Base-by-base conservation (phyloP, 2,888 invertebrate genomes). In the Drosophila basisetae region DNA sequence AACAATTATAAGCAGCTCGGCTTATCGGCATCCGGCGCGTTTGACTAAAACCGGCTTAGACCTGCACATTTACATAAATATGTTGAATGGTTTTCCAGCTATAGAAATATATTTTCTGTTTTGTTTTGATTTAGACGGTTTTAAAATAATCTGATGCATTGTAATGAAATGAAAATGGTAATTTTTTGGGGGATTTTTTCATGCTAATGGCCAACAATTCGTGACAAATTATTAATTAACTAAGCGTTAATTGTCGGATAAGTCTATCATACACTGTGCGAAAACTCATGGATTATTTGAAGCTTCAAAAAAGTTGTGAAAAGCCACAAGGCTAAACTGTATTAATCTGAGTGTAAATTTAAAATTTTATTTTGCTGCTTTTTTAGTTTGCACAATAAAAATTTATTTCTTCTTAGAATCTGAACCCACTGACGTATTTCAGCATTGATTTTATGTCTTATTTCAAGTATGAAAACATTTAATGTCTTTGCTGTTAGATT, bases 1-100 rank as follows among this genome's bases (percentile, higher is more conserved):
- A 61, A 31, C 9, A 58, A 43, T 37, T 56, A 56, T 31, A 50
- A 66, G 5, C 41, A 41, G n/a, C 16, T 47, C 28, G 47, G 4
- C 47, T 16, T 2, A 16, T 47, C 4, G 47, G 7, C 47, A 25
- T 16, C 9, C 5, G 47, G 9, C 25, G 53, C 53, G 52, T 43
- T 75, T 62, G 80, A 73, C 71, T 75, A 56, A 70, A 90, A 84
- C 89, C 78, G 68, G 84, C 89, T 88, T 69, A 53, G 84, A 84
- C 85, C 84, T 73, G 90, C 31, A 49, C 10, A 59, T 22, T 53
- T 22, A 2, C 31, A 52, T 11, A 52, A 39, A 47, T 30, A 13
- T 13, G 18, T 37, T 28, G 18, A 9, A 28, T 30, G 39, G 47
- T 39, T 53, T 64, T 25, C 7, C 10, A 11, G 28, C 52, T 22